Conservation (phyloP, 2,797 vertebrate species). For the Paratrypauchen microcephalus region DNA sequence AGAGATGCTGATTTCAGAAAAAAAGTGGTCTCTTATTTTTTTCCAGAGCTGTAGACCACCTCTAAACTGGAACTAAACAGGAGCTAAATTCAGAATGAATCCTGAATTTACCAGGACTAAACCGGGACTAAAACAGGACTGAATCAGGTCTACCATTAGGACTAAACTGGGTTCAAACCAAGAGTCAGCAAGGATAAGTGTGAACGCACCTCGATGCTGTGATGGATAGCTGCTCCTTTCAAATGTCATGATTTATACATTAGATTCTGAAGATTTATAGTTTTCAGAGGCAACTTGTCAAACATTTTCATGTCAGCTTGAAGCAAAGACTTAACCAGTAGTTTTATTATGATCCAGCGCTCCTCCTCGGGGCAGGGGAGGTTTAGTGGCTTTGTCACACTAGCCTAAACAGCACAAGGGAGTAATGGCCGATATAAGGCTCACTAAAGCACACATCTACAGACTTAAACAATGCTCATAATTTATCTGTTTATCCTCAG, state of each 20-base stretch:
- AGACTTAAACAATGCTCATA: constrained; percentile 29
- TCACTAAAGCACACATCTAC: constrained; percentile 28
- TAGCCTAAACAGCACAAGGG: constrained; percentile 26
- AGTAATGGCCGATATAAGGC: constrained; percentile 24
- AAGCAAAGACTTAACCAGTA: not conserved
- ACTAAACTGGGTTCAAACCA: too few species aligned
- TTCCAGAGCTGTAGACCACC: too few species aligned
- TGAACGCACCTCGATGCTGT: not conserved
- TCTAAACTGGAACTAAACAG: too few species aligned
- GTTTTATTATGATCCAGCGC: constrained; percentile 6
- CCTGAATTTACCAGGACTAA: too few species aligned
- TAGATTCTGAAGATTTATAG: constrained; percentile 6
- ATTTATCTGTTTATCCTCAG: constrained; percentile 29
- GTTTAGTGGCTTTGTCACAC: constrained; percentile 28
- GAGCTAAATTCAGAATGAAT: too few species aligned
- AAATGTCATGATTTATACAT: not conserved
- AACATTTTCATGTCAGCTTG: constrained; percentile 1
- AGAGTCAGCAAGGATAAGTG: too few species aligned
- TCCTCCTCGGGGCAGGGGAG: not conserved
- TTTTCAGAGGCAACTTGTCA: constrained; percentile 1
- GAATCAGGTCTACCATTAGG: too few species aligned
- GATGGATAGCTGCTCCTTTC: constrained; percentile 3
- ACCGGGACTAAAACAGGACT: too few species aligned
- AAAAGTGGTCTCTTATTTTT: too few species aligned
- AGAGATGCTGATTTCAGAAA: too few species aligned